Percentiles rank a stretch among this genome's conserved stretches.
Evolutionary conservation across 2,797 vertebrate species (phyloP).

Genomic region (Nothura maculosa): DNA sequence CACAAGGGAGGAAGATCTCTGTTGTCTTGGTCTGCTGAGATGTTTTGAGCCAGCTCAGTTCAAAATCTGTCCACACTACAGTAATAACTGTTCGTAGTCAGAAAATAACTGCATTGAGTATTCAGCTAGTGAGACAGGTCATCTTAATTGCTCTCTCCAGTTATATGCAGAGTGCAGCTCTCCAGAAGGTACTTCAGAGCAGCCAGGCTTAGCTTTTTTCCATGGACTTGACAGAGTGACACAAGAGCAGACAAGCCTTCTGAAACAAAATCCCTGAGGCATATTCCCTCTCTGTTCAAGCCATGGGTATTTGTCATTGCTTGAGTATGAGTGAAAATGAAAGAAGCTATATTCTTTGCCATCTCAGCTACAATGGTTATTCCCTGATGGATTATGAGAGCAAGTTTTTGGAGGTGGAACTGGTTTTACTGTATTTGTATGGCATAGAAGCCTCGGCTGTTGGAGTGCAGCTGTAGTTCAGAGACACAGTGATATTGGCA

Average conservation of each 20-base stretch:
- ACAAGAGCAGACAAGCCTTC: background rate
- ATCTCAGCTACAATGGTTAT: background rate
- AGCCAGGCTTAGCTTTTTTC: background rate
- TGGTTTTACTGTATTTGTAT: background rate
- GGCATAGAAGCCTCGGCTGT: background rate
- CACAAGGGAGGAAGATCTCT: background rate
- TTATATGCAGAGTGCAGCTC: background rate
- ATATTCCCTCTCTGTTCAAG: background rate
- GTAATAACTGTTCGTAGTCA: background rate
- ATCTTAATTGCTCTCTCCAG: fast-evolving
- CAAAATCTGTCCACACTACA: background rate
- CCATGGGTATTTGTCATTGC: background rate
- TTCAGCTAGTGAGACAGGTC: background rate
- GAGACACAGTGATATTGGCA: background rate
- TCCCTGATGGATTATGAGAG: background rate
- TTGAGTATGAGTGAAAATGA: background rate
- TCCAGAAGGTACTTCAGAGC: background rate
- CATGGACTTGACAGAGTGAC: background rate
- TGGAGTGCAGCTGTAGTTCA: background rate
- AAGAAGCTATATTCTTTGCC: background rate
- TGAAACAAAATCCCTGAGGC: background rate
- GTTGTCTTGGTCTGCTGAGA: background rate
- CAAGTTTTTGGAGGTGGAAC: background rate
- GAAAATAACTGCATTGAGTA: background rate
- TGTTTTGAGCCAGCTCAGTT: background rate